Evolutionary conservation across 2,888 invertebrate genomes (phyloP), one percentile per base, ranked within the genome.

Genomic region (Maniola hyperantus): DNA sequence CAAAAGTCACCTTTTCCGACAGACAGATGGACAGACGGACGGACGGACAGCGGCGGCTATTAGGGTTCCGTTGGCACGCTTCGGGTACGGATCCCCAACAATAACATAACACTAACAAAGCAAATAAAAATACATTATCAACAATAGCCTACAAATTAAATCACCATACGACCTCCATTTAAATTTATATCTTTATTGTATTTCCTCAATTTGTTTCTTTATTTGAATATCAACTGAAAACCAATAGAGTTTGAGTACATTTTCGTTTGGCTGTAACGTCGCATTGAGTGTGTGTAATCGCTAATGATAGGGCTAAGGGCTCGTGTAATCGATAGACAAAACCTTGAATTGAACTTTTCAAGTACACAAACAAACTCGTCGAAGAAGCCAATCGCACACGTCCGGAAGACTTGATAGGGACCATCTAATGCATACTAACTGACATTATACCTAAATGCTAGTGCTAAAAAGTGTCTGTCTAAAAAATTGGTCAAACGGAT

Each of bases 211-310:
- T 66, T 54, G 26, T 51, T 58, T 57, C 20, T 33, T 33, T 6
- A 15, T 66, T 34, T 48, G 26, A 69, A 67, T 69, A 36, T 60
- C 46, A 64, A 65, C 74, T 70, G 57, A 70, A 71, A 44, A 46
- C 11, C 34, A n/a, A 34, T 20, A 46, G 26, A 42, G 33, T 57
- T 65, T 65, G 55, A 65, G 67, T 67, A 2, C 13, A 44, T 54
- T 60, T 68, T 69, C 11, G 61, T 64, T 44, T 67, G 50, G 18
- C 10, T 36, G 10, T 7, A n/a, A 65, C 63, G 69, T 79, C 76
- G 75, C 76, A 71, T 74, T 73, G 69, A 74, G 71, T 78, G 77
- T 77, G 46, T 61, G 68, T 61, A 65, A 65, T 54, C 73, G 77
- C 75, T 77, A 42, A 73, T 71, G 74, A 71, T 75, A 73, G 74